Evolutionary conservation across 1,140 invertebrate genomes (phyloP).

Genomic region (Dendrolimus kikuchii): DNA sequence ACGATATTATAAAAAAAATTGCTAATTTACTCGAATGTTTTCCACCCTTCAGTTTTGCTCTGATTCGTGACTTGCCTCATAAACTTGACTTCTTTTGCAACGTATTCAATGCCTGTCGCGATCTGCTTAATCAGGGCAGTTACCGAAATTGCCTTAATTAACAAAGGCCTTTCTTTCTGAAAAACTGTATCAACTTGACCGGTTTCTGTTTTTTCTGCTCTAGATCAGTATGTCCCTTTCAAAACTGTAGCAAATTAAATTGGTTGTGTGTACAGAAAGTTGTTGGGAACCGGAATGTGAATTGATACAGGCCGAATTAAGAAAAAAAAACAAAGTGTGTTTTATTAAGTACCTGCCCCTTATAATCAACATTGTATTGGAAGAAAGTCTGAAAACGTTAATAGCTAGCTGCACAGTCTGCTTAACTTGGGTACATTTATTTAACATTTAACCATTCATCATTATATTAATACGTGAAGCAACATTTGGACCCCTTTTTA

Average conservation of each 20-base stretch:
- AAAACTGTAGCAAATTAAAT: constrained; percentile 28
- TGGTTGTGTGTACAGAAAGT: constrained; percentile 20
- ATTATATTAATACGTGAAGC: no score
- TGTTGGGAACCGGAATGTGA: constrained; percentile 12
- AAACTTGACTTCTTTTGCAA: constrained; percentile 11
- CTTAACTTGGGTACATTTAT: no score
- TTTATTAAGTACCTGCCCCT: no score
- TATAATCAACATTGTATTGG: no score
- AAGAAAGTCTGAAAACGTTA: no score
- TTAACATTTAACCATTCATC: no score
- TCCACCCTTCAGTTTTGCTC: neutral
- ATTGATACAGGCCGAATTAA: no score
- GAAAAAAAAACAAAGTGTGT: no score
- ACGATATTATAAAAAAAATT: no score
- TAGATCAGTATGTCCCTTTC: constrained; percentile 28
- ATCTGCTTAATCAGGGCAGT: constrained; percentile 28
- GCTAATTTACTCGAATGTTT: no score
- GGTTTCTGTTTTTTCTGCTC: constrained; percentile 22
- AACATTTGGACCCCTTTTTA: no score
- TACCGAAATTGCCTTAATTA: constrained; percentile 47
- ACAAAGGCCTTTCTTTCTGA: constrained; percentile 23
- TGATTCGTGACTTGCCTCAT: neutral
- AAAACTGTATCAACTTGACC: constrained; percentile 34
- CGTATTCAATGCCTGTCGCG: constrained; percentile 25
- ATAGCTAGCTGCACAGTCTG: no score